These are phyloP conservation scores for Sesamia nonagrioides DNA, from an alignment of 1,140 invertebrate genomes.

Conservation along the genomic window DNA sequence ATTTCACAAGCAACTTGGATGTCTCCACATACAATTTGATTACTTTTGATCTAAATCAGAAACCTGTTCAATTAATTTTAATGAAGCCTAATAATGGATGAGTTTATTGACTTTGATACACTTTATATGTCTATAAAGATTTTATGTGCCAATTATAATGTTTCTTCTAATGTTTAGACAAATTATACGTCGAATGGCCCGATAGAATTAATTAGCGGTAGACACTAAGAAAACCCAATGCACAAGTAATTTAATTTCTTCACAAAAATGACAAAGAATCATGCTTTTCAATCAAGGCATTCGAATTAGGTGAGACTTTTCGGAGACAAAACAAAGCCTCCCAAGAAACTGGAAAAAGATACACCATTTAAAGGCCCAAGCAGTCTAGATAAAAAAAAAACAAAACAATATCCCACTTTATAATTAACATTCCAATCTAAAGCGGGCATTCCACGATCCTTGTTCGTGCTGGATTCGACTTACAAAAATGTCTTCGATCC, in stretches of 20 bases:
- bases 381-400: constrained; percentile 16
- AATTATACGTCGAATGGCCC: constrained; percentile 13
- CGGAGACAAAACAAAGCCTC: neutral
- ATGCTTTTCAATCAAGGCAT: neutral
- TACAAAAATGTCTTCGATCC: constrained; percentile 72
- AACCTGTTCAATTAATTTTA: constrained; percentile 46
- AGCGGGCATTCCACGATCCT: constrained; percentile 48
- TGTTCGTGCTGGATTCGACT: constrained; percentile 57
- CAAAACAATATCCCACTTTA: constrained; percentile 40
- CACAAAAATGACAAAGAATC: neutral
- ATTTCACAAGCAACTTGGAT: neutral
- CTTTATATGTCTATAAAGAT: constrained; percentile 38
- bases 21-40: constrained; percentile 29
- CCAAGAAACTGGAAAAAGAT: neutral
- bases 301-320: no score
- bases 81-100: constrained; percentile 39
- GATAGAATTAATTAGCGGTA: constrained; percentile 26
- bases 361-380: neutral
- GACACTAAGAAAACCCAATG: neutral
- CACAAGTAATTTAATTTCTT: neutral
- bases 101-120: constrained; percentile 50
- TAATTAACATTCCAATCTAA: constrained; percentile 72
- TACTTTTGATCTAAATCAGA: constrained; percentile 11
- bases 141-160: constrained; percentile 43
- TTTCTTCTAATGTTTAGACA: constrained; percentile 43